Percentiles rank a stretch among this genome's conserved stretches.
These are phyloP conservation scores for Varanus komodoensis DNA, from an alignment of 2,113 vertebrate genomes.

Conservation along the genomic window DNA sequence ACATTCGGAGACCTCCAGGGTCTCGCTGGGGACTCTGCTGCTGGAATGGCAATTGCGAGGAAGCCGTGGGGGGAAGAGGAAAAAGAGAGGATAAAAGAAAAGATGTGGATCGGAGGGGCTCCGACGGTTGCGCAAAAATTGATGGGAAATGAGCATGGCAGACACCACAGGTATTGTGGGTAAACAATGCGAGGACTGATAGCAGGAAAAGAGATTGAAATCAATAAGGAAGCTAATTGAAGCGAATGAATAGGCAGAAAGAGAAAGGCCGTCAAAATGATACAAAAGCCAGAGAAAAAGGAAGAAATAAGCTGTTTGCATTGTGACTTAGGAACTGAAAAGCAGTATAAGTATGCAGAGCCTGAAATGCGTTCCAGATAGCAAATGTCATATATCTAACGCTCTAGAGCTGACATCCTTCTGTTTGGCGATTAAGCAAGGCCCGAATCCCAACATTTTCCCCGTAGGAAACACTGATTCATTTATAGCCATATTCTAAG, in stretches of 20 bases:
- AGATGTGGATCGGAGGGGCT: conserved; percentile 63
- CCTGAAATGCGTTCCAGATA: conserved; percentile 68
- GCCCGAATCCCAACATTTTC: not conserved
- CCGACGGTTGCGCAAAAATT: conserved; percentile 50
- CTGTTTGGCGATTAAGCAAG: conserved; percentile 15
- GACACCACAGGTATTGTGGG: conserved; percentile 64
- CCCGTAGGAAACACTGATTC: conserved; percentile 35
- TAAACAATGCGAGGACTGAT: conserved; percentile 70
- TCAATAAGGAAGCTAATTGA: conserved; percentile 66
- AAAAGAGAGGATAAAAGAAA: conserved; percentile 7
- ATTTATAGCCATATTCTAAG: not conserved
- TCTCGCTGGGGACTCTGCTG: conserved; percentile 43
- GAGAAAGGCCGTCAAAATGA: conserved; percentile 56
- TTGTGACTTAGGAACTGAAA: conserved; percentile 63
- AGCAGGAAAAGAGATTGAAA: conserved; percentile 51
- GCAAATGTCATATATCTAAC: conserved; percentile 45
- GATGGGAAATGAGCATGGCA: conserved; percentile 64
- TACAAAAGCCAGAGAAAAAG: conserved; percentile 68
- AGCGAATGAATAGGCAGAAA: conserved; percentile 62
- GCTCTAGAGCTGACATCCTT: conserved; percentile 34
- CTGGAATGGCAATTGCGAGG: conserved; percentile 19
- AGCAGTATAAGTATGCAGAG: conserved; percentile 56
- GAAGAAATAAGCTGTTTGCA: conserved; percentile 66
- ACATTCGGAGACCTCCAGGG: conserved; percentile 64
- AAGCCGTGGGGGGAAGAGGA: not conserved